Base-by-base conservation (phyloP, 2,888 invertebrate species). In the Dolomedes plantarius region DNA sequence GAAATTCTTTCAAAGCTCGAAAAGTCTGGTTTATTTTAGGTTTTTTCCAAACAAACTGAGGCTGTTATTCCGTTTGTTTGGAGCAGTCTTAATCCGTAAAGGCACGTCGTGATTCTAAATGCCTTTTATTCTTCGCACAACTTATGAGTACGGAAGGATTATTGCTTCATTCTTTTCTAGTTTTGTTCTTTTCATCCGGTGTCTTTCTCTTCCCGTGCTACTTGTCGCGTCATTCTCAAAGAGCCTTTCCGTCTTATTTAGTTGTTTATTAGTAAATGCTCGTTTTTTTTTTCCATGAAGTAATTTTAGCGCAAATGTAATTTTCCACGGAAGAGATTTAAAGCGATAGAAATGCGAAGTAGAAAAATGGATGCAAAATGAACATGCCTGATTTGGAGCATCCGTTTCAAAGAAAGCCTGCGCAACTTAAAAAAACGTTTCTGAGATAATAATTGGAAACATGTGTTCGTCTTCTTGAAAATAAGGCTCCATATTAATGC, bases 41-140 rank as follows among this genome's bases (percentile, higher is more conserved):
- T 23, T 56, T 56, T 9, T 36, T 56, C 19, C 19, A 56, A 56
- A 23, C 23, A 23, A 56, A 56, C 56, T 5, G 56, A 23, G 23
- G 23, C 56, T 46, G 23, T 56, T 56, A 56, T 56, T 56, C 19
- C 3, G 11, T 23, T 56, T 56, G 56, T 56, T 56, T 56, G 56
- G 56, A 56, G 56, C 19, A 78, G 62, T 41, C 46, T 78, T 78
- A 64, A 64, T 41, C 71, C 50, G 39, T n/a, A 78, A 71, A 71
- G 64, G 71, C 29, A 78, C 71, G 71, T 78, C 71, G 71, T 71
- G 78, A 78, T 78, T 78, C 78, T 2, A 11, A 23, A 56, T 16
- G 3, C 3, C 11, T 16, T 46, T 16, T n/a, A 46, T 2, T 46
- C n/a, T 46, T 9, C 2, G 9, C 9, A 56, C 1, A 5, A 6